Evolutionary conservation across 1,140 invertebrate genomes (phyloP), one percentile per base, ranked within the genome.

Genomic region (Lasioglossum baleicum): DNA sequence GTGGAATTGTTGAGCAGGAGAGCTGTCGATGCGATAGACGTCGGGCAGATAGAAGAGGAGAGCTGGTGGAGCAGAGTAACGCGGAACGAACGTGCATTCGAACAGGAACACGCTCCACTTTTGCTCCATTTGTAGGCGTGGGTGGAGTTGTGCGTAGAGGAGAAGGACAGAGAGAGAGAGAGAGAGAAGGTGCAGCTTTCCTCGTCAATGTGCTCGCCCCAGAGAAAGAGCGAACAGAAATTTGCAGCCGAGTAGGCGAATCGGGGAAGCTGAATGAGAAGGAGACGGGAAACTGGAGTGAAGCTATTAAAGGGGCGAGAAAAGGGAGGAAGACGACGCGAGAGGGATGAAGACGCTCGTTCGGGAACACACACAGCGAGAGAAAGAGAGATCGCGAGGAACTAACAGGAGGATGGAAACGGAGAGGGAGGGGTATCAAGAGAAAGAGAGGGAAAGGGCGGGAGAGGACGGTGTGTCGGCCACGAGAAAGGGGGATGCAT

Each of bases 61-160:
- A 35, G 35, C 35, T 35, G 35, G 3, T 22, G 7, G 48, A 3
- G 51, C 15, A 17, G 20, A 17, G 31, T 70, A 35, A 61, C 8
- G 56, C 53, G 70, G 74, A 73, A 84, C 53, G 80, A 48, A 44
- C 65, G 56, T 74, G 72, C 75, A 79, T 82, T 79, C 64, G 78
- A 81, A 74, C 74, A 71, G 75, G 80, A 81, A 63, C 78, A 71
- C 83, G 84, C 69, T 90, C 89, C 81, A 90, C 81, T 89, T 90
- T 88, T 88, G 83, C 82, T 88, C 88, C 80, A 88, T 90, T 90
- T 87, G 81, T 71, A 84, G 71, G 71, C 56, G 71, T 79, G 53
- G 73, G 71, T 68, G 80, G 81, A 70, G 70, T 77, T 67, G 44
- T 13, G 44, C 15, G 51, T 35, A 35, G 35, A 35, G 35, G 35